phyloP scores from a whole-genome alignment of 2,888 invertebrate genomes.

The Acronicta aceris region DNA sequence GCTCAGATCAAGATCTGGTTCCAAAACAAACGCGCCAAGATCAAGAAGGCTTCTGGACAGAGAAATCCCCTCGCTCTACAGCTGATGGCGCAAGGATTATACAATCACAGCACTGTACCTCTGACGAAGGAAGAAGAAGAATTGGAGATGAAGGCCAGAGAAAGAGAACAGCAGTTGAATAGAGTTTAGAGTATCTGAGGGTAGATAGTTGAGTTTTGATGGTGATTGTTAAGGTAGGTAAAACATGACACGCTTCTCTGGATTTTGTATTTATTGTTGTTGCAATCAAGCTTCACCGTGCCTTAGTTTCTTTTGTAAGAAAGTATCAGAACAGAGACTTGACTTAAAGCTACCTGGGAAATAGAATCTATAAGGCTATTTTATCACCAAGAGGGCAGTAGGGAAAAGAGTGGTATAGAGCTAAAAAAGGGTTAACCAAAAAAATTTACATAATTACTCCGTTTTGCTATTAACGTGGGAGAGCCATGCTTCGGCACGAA shows the following conservation, averaged over 20 bases:
- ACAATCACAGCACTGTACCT: slow-evolving; percentile 93
- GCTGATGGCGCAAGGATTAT: slow-evolving; percentile 97
- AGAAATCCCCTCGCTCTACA: slow-evolving; percentile 96
- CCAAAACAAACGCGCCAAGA: slow-evolving; percentile 98
- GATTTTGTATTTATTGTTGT: neutral
- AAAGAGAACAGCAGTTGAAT: slow-evolving; percentile 77
- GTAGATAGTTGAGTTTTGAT: slow-evolving; percentile 44
- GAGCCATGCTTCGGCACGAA: too few relatives aligned
- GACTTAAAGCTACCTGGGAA: too few relatives aligned
- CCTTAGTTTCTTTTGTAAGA: too few relatives aligned
- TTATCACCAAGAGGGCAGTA: too few relatives aligned
- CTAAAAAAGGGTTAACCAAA: too few relatives aligned
- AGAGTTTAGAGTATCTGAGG: slow-evolving; percentile 61
- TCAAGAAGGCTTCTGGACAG: slow-evolving; percentile 96
- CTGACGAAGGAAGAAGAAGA: slow-evolving; percentile 93
- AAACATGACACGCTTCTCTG: neutral
- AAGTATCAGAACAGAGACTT: too few relatives aligned
- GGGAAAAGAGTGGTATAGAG: too few relatives aligned
- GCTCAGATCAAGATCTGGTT: slow-evolving; percentile 99
- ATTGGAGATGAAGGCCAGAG: slow-evolving; percentile 87
- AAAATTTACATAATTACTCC: too few relatives aligned
- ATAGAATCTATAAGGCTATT: too few relatives aligned
- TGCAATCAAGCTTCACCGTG: too few relatives aligned
- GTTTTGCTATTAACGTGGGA: too few relatives aligned
- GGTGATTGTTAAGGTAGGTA: neutral